A percentile compares a stretch with the other conserved stretches of the same genome.
phyloP scores from a whole-genome alignment of 1,140 invertebrate species.

The Drosophila kikkawai region DNA sequence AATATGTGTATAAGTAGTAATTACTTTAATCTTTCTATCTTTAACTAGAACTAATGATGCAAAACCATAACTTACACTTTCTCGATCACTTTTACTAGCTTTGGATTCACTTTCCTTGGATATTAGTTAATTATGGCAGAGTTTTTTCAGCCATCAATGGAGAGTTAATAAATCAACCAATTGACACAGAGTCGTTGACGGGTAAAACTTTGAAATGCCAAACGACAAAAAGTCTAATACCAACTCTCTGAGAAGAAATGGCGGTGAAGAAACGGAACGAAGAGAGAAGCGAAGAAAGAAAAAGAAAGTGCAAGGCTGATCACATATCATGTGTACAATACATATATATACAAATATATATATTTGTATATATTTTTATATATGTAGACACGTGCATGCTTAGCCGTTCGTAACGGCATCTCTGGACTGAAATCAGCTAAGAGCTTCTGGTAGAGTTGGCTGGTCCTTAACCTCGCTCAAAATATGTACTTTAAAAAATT shows the following conservation, averaged over 20 bases:
- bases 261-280: conserved; percentile 29
- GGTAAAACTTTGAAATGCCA: conserved; percentile 22
- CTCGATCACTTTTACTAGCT: conserved; percentile 45
- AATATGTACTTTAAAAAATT: not conserved
- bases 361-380: not conserved
- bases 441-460: conserved; percentile 18
- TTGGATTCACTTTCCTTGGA: conserved; percentile 46
- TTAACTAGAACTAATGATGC: conserved; percentile 21
- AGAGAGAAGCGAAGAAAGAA: conserved; percentile 50
- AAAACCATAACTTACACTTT: conserved; percentile 27
- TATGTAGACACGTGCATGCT: conserved; percentile 14
- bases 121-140: conserved; percentile 46
- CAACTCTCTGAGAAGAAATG: conserved; percentile 40
- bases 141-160: conserved; percentile 40
- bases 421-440: conserved; percentile 23
- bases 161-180: conserved; percentile 62
- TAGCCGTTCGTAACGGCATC: conserved; percentile 24
- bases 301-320: conserved; percentile 60
- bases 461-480: conserved; percentile 18
- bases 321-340: conserved; percentile 38
- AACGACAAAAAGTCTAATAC: conserved; percentile 27
- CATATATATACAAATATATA: not conserved
- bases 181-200: conserved; percentile 30
- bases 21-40: not conserved
- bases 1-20: not conserved